Evolutionary conservation across 2,797 vertebrate genomes (phyloP).

Genomic region (Protonibea diacanthus): DNA sequence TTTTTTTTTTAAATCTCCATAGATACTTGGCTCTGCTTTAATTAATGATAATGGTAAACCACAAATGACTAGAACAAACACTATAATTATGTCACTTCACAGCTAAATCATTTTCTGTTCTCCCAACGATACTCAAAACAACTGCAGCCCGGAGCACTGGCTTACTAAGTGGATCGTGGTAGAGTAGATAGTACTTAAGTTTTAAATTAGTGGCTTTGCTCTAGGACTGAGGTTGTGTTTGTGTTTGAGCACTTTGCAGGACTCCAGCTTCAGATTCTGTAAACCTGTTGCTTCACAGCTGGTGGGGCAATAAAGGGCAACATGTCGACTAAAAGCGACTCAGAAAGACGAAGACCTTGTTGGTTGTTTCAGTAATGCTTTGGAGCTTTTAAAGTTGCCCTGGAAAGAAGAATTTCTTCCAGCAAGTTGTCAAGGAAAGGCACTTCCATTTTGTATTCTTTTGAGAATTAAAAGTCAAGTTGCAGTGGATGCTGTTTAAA

Average conservation of each 20-base stretch:
- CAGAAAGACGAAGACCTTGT: background rate
- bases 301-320: background rate
- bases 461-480: no score
- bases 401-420: no score
- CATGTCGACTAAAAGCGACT: background rate
- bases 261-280: constrained; percentile 22
- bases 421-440: no score
- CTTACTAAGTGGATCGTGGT: constrained; percentile 43
- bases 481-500: no score
- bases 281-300: constrained; percentile 10
- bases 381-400: background rate
- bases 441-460: no score
- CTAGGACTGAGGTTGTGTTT: constrained; percentile 49
- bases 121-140: constrained; percentile 53
- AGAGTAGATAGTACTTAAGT: constrained; percentile 40
- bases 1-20: constrained; percentile 38
- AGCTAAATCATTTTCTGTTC: constrained; percentile 59
- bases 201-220: constrained; percentile 62
- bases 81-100: constrained; percentile 66
- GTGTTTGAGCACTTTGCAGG: constrained; percentile 44
- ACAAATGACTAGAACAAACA: constrained; percentile 63
- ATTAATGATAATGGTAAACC: constrained; percentile 66
- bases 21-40: constrained; percentile 51
- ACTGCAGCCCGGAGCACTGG: constrained; percentile 47
- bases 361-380: background rate